phyloP scores from a whole-genome alignment of 2,113 vertebrate genomes.

The Probosciger aterrimus region DNA sequence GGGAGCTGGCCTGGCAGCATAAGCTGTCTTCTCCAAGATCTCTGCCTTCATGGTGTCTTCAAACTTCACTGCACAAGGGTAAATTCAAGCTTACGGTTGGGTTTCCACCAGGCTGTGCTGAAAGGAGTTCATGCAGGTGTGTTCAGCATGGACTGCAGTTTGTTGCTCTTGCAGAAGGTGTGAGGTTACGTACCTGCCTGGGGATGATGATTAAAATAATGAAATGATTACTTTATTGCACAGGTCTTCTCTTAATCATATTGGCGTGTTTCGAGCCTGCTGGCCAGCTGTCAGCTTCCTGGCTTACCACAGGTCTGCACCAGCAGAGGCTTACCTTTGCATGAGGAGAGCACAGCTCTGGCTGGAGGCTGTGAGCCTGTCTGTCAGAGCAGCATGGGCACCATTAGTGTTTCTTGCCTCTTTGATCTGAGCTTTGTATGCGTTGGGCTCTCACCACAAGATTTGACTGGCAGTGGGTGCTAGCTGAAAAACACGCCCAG shows the following conservation, averaged over 20 bases:
- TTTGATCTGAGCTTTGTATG: neutral
- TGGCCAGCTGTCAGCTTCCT: neutral
- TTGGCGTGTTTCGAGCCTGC: neutral
- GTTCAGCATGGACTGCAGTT: neutral
- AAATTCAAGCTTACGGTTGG: neutral
- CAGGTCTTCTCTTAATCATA: neutral
- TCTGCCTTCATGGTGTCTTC: neutral
- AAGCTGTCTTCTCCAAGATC: rapidly evolving
- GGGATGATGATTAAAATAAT: neutral
- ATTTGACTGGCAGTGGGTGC: neutral
- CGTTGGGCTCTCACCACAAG: neutral
- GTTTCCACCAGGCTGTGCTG: neutral
- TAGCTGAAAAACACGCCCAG: neutral
- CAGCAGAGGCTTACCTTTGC: neutral
- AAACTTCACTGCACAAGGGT: neutral
- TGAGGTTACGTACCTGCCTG: neutral
- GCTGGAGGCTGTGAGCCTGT: neutral
- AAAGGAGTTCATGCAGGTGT: neutral
- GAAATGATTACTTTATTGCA: neutral
- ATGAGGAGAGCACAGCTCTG: neutral
- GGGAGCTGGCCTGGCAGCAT: neutral
- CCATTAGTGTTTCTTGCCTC: neutral
- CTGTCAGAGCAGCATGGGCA: neutral
- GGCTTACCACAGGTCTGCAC: neutral
- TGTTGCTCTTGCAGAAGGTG: neutral